These are phyloP conservation scores for Calliscelio sp. DNA, from an alignment of 2,888 invertebrate species.

Conservation along the genomic window DNA sequence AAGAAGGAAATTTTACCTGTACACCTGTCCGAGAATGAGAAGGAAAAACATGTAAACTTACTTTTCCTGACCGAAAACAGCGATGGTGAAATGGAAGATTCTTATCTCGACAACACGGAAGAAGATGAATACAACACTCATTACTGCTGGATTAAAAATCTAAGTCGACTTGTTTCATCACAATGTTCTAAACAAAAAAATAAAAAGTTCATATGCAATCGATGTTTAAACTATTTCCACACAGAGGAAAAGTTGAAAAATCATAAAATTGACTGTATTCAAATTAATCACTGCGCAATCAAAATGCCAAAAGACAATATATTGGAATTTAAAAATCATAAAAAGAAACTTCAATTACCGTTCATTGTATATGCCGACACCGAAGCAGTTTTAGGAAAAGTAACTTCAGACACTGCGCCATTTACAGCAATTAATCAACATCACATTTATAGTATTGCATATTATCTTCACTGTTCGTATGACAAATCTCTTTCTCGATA, in stretches of 20 bases:
- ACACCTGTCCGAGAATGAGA: not conserved
- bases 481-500: not conserved
- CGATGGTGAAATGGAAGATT: not conserved
- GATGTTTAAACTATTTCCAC: constrained; percentile 16
- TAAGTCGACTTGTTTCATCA: not conserved
- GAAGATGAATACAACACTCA: too few species aligned
- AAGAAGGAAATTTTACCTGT: not conserved
- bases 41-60: not conserved
- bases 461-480: not conserved
- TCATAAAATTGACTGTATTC: not conserved
- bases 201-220: not conserved
- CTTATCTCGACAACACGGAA: too few species aligned
- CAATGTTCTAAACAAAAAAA: constrained; percentile 1
- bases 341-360: not conserved
- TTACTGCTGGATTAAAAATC: constrained; percentile 29
- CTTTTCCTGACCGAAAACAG: not conserved
- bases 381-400: not conserved
- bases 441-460: not conserved
- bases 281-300: not conserved
- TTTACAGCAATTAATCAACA: not conserved
- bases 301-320: not conserved
- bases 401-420: too few species aligned
- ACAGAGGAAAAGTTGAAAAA: not conserved
- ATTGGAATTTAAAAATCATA: not conserved
- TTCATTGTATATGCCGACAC: not conserved